phyloP scores from a whole-genome alignment of 2,113 vertebrate genomes.

The Hydrochoerus hydrochaeris region DNA sequence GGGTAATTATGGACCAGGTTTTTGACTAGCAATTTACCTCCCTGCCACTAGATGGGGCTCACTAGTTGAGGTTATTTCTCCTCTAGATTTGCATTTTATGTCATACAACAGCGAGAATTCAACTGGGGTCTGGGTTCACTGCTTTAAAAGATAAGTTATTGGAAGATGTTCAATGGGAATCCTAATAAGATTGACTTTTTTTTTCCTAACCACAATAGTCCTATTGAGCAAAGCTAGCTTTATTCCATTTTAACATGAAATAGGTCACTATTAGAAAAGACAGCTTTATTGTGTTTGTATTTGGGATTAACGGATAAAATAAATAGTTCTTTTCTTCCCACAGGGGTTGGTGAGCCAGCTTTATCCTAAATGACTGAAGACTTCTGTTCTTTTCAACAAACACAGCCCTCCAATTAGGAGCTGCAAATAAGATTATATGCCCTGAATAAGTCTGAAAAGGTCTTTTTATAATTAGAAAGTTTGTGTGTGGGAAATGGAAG shows the following conservation, averaged over 20 bases:
- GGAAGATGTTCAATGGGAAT: constrained; percentile 74
- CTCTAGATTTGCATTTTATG: constrained; percentile 13
- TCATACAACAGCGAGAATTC: not conserved
- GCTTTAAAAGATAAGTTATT: constrained; percentile 74
- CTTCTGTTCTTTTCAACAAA: constrained; percentile 88
- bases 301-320: constrained; percentile 86
- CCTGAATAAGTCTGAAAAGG: constrained; percentile 85
- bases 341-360: constrained; percentile 85
- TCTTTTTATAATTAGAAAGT: constrained; percentile 86
- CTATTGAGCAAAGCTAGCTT: constrained; percentile 82
- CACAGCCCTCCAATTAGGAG: constrained; percentile 87
- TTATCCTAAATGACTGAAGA: constrained; percentile 85
- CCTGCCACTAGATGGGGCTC: constrained; percentile 88
- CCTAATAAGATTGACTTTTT: constrained; percentile 77
- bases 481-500: constrained; percentile 83
- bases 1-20: not conserved
- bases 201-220: constrained; percentile 79
- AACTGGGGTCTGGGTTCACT: constrained; percentile 33
- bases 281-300: constrained; percentile 87
- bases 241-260: constrained; percentile 85
- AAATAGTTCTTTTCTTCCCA: constrained; percentile 88
- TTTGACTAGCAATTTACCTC: constrained; percentile 74
- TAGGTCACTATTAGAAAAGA: constrained; percentile 87
- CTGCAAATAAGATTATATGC: constrained; percentile 88
- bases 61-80: constrained; percentile 79